Conservation (phyloP, 1,140 invertebrate genomes). For the Dendrolimus punctatus region DNA sequence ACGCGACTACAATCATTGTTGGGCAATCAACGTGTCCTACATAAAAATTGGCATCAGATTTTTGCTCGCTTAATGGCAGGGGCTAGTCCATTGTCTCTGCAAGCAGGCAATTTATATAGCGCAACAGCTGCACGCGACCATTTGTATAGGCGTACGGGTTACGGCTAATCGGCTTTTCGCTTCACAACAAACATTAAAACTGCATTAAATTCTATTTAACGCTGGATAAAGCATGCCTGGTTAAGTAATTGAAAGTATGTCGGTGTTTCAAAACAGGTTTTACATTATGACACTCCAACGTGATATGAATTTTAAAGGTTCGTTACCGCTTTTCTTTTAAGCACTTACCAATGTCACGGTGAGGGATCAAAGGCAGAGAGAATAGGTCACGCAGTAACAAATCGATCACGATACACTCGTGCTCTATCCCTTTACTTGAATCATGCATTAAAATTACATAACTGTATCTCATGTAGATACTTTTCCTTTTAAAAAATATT, state of each 20-base stretch:
- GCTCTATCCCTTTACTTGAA: slow-evolving; percentile 2
- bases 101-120: slow-evolving; percentile 36
- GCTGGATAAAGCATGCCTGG: slow-evolving; percentile 38
- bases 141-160: slow-evolving; percentile 13
- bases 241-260: slow-evolving; percentile 28
- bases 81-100: slow-evolving; percentile 37
- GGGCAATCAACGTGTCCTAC: slow-evolving; percentile 24
- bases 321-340: slow-evolving; percentile 7
- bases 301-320: background rate
- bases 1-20: slow-evolving; percentile 16
- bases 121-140: slow-evolving; percentile 25
- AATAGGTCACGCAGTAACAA: slow-evolving; percentile 56
- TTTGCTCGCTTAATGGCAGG: slow-evolving; percentile 25
- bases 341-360: slow-evolving; percentile 52
- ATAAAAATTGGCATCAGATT: slow-evolving; percentile 36
- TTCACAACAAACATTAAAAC: slow-evolving; percentile 56
- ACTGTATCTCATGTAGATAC: too few species aligned
- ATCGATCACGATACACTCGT: slow-evolving; percentile 44
- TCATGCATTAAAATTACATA: too few species aligned
- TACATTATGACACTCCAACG: too few species aligned
- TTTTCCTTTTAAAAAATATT: too few species aligned
- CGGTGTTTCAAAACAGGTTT: too few species aligned
- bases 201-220: slow-evolving; percentile 61
- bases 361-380: slow-evolving; percentile 29
- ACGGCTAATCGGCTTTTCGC: slow-evolving; percentile 35